These are phyloP conservation scores for Hucho hucho DNA, from an alignment of 2,113 vertebrate genomes.

Conservation along the genomic window DNA sequence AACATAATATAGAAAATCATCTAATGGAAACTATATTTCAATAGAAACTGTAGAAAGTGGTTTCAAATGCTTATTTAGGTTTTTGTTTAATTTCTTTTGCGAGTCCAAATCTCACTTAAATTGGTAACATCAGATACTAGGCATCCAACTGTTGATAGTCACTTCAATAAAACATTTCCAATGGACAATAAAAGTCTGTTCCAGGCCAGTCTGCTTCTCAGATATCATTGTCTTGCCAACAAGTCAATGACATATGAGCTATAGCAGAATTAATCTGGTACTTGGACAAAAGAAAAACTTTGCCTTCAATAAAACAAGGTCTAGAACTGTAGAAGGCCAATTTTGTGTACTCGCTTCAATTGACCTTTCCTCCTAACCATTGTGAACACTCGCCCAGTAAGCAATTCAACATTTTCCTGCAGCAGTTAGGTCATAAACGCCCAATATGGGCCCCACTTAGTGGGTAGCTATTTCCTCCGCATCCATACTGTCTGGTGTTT, in stretches of 20 bases:
- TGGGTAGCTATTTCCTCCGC: constrained; percentile 23
- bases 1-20: not conserved
- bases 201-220: too few relatives aligned
- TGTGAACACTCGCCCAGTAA: not conserved
- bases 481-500: constrained; percentile 59
- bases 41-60: not conserved
- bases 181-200: too few relatives aligned
- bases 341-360: not conserved
- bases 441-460: constrained; percentile 6
- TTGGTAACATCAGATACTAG: too few relatives aligned
- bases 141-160: too few relatives aligned
- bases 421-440: not conserved
- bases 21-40: not conserved
- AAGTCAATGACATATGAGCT: too few relatives aligned
- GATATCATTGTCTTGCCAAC: too few relatives aligned
- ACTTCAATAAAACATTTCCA: too few relatives aligned
- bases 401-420: constrained; percentile 2
- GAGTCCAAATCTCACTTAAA: too few relatives aligned
- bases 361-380: not conserved
- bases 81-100: too few relatives aligned
- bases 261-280: too few relatives aligned
- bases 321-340: not conserved
- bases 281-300: not conserved
- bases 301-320: not conserved
- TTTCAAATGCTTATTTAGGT: not conserved